phyloP scores from a whole-genome alignment of 2,888 invertebrate species.

The Ophion slaviceki region DNA sequence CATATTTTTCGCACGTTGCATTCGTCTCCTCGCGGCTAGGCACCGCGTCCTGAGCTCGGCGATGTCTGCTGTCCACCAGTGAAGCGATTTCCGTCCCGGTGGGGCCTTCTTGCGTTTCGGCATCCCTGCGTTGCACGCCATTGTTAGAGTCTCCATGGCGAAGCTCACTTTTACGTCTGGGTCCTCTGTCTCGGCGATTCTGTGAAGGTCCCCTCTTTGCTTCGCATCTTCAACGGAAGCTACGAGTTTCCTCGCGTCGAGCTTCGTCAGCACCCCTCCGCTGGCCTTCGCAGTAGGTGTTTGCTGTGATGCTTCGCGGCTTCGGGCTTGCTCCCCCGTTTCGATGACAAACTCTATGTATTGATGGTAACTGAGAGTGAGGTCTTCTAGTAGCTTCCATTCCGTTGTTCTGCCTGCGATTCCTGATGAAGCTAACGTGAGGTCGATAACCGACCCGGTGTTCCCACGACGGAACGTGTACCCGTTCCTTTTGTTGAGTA shows the following conservation, averaged over 20 bases:
- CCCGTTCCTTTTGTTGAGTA: conserved; percentile 36
- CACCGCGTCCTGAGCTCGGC: too few species aligned
- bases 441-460: conserved; percentile 10
- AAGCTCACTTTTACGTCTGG: too few species aligned
- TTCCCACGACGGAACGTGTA: conserved; percentile 34
- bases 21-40: too few species aligned
- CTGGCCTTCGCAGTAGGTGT: not conserved
- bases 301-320: not conserved
- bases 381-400: conserved; percentile 41
- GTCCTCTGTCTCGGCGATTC: too few species aligned
- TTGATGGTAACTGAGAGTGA: conserved; percentile 48
- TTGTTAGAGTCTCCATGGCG: too few species aligned
- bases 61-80: too few species aligned
- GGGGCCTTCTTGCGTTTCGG: too few species aligned
- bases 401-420: not conserved
- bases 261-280: conserved; percentile 13
- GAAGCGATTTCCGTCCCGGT: conserved; percentile 1
- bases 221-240: too few species aligned
- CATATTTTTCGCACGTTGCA: not conserved
- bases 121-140: too few species aligned
- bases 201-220: too few species aligned
- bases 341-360: conserved; percentile 9
- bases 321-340: not conserved
- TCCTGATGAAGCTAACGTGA: conserved; percentile 6
- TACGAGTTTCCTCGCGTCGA: too few species aligned